Percentiles rank a stretch among this genome's conserved stretches.
Evolutionary conservation across 2,113 vertebrate species (phyloP).

Genomic region (Procavia capensis): DNA sequence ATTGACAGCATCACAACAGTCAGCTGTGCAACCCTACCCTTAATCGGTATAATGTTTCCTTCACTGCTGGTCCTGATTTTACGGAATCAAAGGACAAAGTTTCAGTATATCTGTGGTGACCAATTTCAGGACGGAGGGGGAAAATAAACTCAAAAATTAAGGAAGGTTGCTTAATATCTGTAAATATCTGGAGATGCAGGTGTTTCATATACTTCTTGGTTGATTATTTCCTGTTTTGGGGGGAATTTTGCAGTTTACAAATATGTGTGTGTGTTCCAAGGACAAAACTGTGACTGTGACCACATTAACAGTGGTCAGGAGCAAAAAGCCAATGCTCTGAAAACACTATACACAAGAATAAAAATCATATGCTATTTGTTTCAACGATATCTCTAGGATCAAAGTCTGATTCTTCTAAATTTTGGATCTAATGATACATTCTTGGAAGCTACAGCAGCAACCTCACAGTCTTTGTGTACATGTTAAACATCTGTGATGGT

Average conservation of each 20-base stretch:
- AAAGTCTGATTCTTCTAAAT: neutral
- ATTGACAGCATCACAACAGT: neutral
- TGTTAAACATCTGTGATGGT: neutral
- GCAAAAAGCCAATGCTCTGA: neutral
- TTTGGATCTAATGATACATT: neutral
- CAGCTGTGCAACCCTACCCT: neutral
- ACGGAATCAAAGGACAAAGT: neutral
- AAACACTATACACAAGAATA: neutral
- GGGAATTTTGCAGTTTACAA: neutral
- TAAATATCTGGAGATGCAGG: neutral
- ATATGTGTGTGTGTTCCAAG: neutral
- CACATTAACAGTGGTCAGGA: neutral
- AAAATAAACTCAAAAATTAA: constrained; percentile 15
- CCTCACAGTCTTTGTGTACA: neutral
- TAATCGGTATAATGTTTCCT: neutral
- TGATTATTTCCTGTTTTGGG: constrained; percentile 14
- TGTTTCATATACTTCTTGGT: neutral
- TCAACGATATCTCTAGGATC: neutral
- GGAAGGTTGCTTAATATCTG: neutral
- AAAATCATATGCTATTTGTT: neutral
- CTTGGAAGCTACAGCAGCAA: neutral
- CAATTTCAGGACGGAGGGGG: neutral
- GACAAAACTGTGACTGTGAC: neutral
- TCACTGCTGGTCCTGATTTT: neutral
- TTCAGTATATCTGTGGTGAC: neutral